These are phyloP conservation scores for Antedon mediterranea DNA, from an alignment of 53 echinoderm and acorn worm genomes.

Conservation along the genomic window DNA sequence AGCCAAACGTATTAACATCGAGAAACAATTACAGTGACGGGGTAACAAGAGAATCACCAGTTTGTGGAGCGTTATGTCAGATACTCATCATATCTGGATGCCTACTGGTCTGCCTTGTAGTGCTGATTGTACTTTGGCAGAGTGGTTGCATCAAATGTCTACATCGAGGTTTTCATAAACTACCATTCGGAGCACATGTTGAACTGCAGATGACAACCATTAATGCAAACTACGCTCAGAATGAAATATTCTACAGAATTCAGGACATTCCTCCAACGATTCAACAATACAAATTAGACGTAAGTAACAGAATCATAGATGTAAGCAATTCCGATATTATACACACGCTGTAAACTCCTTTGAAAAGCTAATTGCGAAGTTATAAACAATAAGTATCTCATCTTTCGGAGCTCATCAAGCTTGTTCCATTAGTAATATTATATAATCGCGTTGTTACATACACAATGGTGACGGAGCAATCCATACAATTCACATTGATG, in stretches of 20 bases:
- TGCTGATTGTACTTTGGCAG: background rate
- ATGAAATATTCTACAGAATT: background rate
- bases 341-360: too few species aligned
- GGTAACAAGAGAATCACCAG: background rate
- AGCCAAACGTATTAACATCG: background rate
- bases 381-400: too few species aligned
- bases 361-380: too few species aligned
- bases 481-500: too few species aligned
- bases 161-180: background rate
- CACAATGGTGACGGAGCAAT: too few species aligned
- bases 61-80: background rate
- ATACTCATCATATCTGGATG: background rate
- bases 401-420: too few species aligned
- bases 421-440: too few species aligned
- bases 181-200: background rate
- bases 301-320: background rate
- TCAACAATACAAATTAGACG: background rate
- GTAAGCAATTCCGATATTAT: too few species aligned
- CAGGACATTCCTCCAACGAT: background rate
- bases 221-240: background rate
- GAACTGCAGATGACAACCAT: background rate
- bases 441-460: too few species aligned
- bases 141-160: background rate
- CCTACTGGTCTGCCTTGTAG: background rate
- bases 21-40: background rate